phyloP scores from a whole-genome alignment of 1,140 invertebrate species.

The Drosophila elegans region DNA sequence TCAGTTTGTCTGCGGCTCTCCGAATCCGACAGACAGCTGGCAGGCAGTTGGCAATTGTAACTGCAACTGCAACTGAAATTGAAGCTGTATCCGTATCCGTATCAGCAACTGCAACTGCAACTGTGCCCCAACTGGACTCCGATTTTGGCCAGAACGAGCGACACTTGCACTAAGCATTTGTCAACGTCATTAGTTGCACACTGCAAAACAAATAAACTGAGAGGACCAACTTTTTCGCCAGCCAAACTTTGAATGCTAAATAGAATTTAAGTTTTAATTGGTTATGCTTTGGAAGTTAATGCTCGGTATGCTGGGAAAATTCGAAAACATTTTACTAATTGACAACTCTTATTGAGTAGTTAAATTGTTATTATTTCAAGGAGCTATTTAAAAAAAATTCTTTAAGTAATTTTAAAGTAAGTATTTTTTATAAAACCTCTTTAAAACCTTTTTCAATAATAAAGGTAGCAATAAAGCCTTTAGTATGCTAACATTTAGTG shows the following conservation, averaged over 20 bases:
- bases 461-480: too few species aligned
- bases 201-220: not conserved
- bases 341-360: too few species aligned
- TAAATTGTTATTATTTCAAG: too few species aligned
- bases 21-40: constrained; percentile 21
- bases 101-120: not conserved
- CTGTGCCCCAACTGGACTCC: not conserved
- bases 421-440: too few species aligned
- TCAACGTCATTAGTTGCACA: constrained; percentile 44
- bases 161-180: constrained; percentile 17
- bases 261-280: constrained; percentile 3
- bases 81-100: not conserved
- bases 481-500: too few species aligned
- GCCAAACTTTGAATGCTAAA: not conserved
- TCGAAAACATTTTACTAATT: too few species aligned
- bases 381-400: too few species aligned
- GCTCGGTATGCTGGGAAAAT: too few species aligned
- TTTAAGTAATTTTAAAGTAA: too few species aligned
- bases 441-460: too few species aligned
- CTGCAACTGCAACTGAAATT: constrained; percentile 8
- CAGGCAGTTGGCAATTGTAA: constrained; percentile 48
- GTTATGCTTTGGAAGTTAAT: too few species aligned
- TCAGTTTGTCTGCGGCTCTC: constrained; percentile 53
- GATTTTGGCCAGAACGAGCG: constrained; percentile 11
- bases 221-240: not conserved